Percentiles rank a stretch among this genome's conserved stretches.
Conservation (phyloP, 2,113 vertebrate genomes). For the Caracal caracal region DNA sequence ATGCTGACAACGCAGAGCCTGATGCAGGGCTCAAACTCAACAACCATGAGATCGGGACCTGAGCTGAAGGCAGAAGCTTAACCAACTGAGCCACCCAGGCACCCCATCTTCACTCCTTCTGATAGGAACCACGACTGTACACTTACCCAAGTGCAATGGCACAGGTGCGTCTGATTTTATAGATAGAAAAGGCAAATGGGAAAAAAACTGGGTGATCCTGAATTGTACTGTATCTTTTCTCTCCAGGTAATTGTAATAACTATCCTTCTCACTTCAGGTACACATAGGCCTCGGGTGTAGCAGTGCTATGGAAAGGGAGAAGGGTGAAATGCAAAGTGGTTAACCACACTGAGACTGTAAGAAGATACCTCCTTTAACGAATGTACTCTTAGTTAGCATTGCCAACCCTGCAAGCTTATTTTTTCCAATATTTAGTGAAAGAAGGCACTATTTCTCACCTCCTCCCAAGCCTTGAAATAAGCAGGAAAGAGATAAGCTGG, state of each 20-base stretch:
- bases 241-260: background rate
- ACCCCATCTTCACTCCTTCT: background rate
- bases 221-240: background rate
- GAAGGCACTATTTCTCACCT: background rate
- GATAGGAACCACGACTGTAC: background rate
- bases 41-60: too few relatives aligned
- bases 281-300: background rate
- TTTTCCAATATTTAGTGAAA: background rate
- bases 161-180: background rate
- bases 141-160: background rate
- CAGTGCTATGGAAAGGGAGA: background rate
- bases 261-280: background rate
- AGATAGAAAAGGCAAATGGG: background rate
- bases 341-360: fast-evolving
- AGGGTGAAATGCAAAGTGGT: background rate
- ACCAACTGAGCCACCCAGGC: too few relatives aligned
- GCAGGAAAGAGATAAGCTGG: background rate
- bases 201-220: background rate
- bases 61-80: too few relatives aligned
- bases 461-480: background rate
- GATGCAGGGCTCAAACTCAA: too few relatives aligned
- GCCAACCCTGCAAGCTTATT: background rate
- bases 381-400: background rate
- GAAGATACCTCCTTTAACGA: background rate
- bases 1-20: too few relatives aligned